phyloP scores from a whole-genome alignment of 2,888 invertebrate species.

The Lamproptera curius region DNA sequence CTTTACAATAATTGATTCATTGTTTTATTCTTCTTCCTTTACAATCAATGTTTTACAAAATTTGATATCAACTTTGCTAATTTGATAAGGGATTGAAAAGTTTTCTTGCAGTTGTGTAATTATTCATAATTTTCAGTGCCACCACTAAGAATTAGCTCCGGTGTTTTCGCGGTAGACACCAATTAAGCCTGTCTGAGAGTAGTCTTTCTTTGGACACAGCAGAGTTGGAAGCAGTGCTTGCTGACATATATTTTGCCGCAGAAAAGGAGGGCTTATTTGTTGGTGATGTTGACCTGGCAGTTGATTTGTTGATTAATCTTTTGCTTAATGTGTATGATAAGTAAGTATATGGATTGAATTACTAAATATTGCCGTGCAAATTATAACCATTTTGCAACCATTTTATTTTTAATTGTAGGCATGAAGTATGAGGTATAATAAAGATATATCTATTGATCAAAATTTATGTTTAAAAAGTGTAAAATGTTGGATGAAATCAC shows the following conservation, averaged over 20 bases:
- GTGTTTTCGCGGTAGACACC: conserved; percentile 85
- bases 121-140: conserved; percentile 48
- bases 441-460: no score
- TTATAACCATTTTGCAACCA: no score
- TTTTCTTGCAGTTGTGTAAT: conserved; percentile 4
- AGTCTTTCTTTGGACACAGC: conserved; percentile 81
- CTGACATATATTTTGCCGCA: conserved; percentile 85
- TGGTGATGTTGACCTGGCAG: conserved; percentile 80
- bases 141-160: conserved; percentile 78
- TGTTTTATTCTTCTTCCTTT: no score
- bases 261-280: conserved; percentile 81
- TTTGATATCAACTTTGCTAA: background rate
- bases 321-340: conserved; percentile 83
- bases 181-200: conserved; percentile 83
- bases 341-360: no score
- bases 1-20: no score
- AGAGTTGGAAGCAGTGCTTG: conserved; percentile 84
- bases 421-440: no score
- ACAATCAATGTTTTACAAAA: no score
- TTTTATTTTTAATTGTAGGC: no score
- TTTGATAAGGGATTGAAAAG: no score
- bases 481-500: no score
- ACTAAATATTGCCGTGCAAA: no score
- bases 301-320: conserved; percentile 81
- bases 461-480: no score